Evolutionary conservation across 1,140 invertebrate genomes (phyloP).

Genomic region (Ptiloglossa arizonensis): DNA sequence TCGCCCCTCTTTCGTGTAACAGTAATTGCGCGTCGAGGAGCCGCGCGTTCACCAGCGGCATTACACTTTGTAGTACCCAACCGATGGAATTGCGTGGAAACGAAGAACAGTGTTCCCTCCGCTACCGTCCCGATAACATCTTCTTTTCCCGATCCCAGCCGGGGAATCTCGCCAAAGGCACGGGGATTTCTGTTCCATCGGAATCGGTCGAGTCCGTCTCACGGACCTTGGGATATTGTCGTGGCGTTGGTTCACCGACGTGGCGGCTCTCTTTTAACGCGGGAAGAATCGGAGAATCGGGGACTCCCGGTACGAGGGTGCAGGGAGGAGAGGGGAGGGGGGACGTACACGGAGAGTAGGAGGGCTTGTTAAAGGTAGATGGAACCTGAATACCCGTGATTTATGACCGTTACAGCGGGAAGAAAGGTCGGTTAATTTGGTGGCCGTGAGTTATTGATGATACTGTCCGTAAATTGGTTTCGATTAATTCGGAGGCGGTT

Average conservation of each 20-base stretch:
- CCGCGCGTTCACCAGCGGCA: slow-evolving; percentile 1
- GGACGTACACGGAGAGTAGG: too few relatives aligned
- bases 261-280: slow-evolving; percentile 15
- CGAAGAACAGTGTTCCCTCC: neutral
- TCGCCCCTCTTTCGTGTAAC: neutral
- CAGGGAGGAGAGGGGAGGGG: too few relatives aligned
- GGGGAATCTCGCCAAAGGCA: neutral
- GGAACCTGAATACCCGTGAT: slow-evolving; percentile 22
- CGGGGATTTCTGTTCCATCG: neutral
- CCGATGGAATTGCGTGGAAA: slow-evolving; percentile 30
- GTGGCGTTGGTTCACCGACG: neutral
- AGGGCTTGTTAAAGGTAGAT: slow-evolving; percentile 4
- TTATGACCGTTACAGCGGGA: slow-evolving; percentile 11
- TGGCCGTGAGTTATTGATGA: slow-evolving; percentile 7
- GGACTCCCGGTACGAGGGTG: too few relatives aligned
- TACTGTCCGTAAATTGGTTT: slow-evolving; percentile 2
- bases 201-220: neutral
- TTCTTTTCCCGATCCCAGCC: slow-evolving; percentile 8
- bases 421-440: slow-evolving; percentile 22
- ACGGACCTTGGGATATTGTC: neutral
- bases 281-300: slow-evolving; percentile 2
- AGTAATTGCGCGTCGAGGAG: slow-evolving; percentile 38
- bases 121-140: slow-evolving; percentile 44
- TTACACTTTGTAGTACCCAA: slow-evolving; percentile 33
- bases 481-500: slow-evolving; percentile 24